Conservation (phyloP, 2,113 vertebrate species). For the Perca flavescens region DNA sequence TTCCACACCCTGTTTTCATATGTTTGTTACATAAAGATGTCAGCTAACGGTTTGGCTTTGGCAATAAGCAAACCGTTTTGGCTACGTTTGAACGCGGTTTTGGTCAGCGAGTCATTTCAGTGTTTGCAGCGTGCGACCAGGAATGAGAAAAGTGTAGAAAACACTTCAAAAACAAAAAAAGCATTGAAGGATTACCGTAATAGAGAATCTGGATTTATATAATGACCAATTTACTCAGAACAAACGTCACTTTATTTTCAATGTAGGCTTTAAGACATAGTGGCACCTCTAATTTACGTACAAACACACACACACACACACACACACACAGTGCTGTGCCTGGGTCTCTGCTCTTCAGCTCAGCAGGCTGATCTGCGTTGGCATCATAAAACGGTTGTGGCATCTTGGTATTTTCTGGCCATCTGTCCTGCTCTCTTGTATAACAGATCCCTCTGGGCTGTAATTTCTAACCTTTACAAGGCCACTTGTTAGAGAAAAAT, state of each 20-base stretch:
- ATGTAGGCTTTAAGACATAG: conserved; percentile 11
- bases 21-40: conserved; percentile 24
- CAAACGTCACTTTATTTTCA: conserved; percentile 12
- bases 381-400: conserved; percentile 61
- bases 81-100: neutral
- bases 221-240: conserved; percentile 4
- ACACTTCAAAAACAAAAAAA: conserved; percentile 6
- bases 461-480: conserved; percentile 28
- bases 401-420: conserved; percentile 69
- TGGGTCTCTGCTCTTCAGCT: conserved; percentile 27
- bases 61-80: conserved; percentile 2
- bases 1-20: conserved; percentile 10
- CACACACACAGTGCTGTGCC: neutral
- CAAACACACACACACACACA: conserved; percentile 18
- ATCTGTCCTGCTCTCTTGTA: conserved; percentile 56
- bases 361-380: conserved; percentile 24
- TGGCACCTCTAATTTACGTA: conserved; percentile 22
- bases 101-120: conserved; percentile 15
- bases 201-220: neutral
- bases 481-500: conserved; percentile 37
- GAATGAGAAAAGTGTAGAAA: conserved; percentile 18
- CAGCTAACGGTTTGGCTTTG: conserved; percentile 25
- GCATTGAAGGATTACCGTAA: neutral
- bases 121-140: conserved; percentile 13
- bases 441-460: conserved; percentile 47